Evolutionary conservation across 2,797 vertebrate genomes (phyloP), one percentile per base, ranked within the genome.

Genomic region (Distichodus sexfasciatus): DNA sequence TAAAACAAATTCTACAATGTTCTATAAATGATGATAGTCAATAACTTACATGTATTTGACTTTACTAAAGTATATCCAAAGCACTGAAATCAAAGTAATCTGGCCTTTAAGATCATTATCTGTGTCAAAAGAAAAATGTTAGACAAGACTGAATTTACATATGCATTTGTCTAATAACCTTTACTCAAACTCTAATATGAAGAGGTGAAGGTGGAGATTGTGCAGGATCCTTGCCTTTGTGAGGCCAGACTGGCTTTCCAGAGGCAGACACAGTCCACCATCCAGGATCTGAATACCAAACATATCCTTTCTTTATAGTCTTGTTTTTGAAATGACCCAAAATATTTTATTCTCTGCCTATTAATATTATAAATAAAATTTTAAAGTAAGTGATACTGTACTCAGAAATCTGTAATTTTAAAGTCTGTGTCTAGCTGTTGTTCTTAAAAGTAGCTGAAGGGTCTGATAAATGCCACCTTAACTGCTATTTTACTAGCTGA

Each of bases 191-290:
- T 82, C 54, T 54, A 2, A 69, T 57, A 76, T 58, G 76, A 90
- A 88, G 94, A 93, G 85, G 85, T 85, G 66, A 91, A 87, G 76
- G 90, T 89, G 78, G 83, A 90, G 12, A 14, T 88, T 40, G 79
- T 91, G 65, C 78, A 81, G 67, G 94, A 96, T 38, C 91, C 92
- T 6, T 99, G 97, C 77, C 93, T 92, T 44, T 98, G 96, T 81
- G 92, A 95, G 76, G 93, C 93, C 75, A 88, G 92, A 1, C 80
- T 94, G 86, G 91, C 86, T 2, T 94, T 98, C 87, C 95, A 96
- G 85, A 92, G 89, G 71, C 89, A 91, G 17, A 91, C 92, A 8
- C 94, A 89, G 77, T 90, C 87, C 0, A 82, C 81, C 74, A 85
- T 99, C 44, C 91, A 96, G 86, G 89, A 92, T 80, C 87, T 99